A percentile compares a stretch with the other conserved stretches of the same genome.
phyloP scores from a whole-genome alignment of 2,888 invertebrate species.

The Mallateleia sp. region DNA sequence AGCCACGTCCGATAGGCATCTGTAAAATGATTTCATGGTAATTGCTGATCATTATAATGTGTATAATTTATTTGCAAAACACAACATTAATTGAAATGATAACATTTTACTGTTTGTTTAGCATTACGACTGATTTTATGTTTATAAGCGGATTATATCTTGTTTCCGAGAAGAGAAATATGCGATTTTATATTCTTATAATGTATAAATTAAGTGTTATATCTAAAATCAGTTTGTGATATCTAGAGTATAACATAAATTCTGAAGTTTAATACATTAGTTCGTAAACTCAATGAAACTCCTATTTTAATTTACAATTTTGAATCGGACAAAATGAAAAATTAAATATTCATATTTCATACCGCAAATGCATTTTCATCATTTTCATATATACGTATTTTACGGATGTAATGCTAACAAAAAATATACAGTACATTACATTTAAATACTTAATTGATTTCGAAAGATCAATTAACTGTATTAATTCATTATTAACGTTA shows the following conservation, averaged over 20 bases:
- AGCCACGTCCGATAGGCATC: constrained; percentile 5
- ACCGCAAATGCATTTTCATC: too few species aligned
- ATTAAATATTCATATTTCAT: too few species aligned
- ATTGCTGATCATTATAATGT: constrained; percentile 25
- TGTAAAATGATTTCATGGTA: constrained; percentile 33
- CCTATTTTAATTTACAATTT: too few species aligned
- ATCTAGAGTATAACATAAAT: neutral
- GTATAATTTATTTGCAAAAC: constrained; percentile 48
- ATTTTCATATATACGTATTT: too few species aligned
- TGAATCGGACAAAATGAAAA: too few species aligned
- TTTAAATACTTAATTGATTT: too few species aligned
- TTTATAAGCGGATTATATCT: constrained; percentile 27
- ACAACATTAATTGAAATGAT: constrained; percentile 57
- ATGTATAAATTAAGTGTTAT: neutral
- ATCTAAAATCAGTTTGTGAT: neutral
- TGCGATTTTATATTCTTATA: neutral
- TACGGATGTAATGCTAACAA: too few species aligned
- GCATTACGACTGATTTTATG: constrained; percentile 20
- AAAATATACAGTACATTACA: too few species aligned
- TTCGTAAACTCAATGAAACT: neutral
- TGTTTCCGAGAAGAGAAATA: constrained; percentile 21
- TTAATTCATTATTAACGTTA: too few species aligned
- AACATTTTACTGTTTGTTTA: constrained; percentile 36
- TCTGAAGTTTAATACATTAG: neutral
- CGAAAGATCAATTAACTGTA: too few species aligned